Conservation (phyloP, 2,113 vertebrate species). For the Ranitomeya imitator region DNA sequence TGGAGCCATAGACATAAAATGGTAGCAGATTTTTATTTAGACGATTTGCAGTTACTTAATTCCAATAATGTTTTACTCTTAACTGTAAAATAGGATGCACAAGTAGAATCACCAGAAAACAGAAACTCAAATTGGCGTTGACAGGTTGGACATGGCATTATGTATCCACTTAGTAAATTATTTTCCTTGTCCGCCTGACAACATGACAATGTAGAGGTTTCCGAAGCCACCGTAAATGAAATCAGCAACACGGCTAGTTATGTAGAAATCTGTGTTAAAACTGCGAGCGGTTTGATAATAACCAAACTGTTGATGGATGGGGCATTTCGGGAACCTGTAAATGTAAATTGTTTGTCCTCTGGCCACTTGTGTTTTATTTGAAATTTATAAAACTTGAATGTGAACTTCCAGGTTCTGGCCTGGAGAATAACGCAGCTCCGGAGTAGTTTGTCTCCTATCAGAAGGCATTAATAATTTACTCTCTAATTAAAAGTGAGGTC, state of each 20-base stretch:
- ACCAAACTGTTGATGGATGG: slow-evolving; percentile 66
- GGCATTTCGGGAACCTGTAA: slow-evolving; percentile 61
- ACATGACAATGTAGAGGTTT: slow-evolving; percentile 8
- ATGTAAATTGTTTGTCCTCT: slow-evolving; percentile 70
- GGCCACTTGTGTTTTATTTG: slow-evolving; percentile 70
- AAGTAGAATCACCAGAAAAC: background rate
- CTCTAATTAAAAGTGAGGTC: slow-evolving; percentile 89
- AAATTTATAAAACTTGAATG: slow-evolving; percentile 71
- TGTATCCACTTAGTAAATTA: background rate
- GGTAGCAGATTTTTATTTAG: background rate
- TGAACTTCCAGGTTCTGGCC: slow-evolving; percentile 67
- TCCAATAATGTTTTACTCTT: background rate
- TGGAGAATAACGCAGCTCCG: slow-evolving; percentile 67
- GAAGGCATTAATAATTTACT: slow-evolving; percentile 82
- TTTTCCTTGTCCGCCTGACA: background rate
- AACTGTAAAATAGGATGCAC: background rate
- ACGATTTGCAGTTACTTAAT: background rate
- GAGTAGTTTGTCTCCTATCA: slow-evolving; percentile 74
- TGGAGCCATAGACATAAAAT: background rate
- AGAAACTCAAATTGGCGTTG: background rate
- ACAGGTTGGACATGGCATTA: background rate
- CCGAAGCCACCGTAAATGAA: slow-evolving; percentile 14
- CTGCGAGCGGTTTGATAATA: slow-evolving; percentile 22
- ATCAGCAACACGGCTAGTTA: slow-evolving; percentile 52
- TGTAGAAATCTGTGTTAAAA: slow-evolving; percentile 59